phyloP scores from a whole-genome alignment of 2,888 invertebrate species.

The Drosophila infuscata region DNA sequence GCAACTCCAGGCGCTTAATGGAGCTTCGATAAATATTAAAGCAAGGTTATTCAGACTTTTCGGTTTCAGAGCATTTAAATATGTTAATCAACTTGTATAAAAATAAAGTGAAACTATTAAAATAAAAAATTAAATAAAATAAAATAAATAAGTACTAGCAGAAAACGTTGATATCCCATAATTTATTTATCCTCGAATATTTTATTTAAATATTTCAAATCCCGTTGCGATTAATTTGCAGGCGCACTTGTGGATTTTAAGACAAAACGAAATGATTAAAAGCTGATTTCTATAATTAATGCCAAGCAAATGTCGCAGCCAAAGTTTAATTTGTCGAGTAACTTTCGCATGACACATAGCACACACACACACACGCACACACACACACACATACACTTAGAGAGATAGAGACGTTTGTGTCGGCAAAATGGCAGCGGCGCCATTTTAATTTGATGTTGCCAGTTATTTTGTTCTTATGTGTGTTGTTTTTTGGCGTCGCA shows the following conservation, averaged over 20 bases:
- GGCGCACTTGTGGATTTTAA: background rate
- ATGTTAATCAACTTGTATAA: background rate
- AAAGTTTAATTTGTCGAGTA: slow-evolving; percentile 59
- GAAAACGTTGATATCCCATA: no score
- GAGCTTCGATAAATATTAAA: slow-evolving; percentile 34
- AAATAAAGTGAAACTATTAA: no score
- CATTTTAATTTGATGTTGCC: slow-evolving; percentile 74
- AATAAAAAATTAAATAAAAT: background rate
- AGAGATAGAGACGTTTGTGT: slow-evolving; percentile 40
- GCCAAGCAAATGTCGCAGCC: slow-evolving; percentile 62
- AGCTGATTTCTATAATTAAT: slow-evolving; percentile 56
- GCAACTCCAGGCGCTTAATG: slow-evolving; percentile 52
- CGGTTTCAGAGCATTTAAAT: background rate
- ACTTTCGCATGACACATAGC: slow-evolving; percentile 48
- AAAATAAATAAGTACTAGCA: background rate
- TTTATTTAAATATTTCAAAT: background rate
- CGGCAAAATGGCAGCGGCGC: slow-evolving; percentile 62
- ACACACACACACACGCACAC: slow-evolving; percentile 13
- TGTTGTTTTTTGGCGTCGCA: slow-evolving; percentile 53
- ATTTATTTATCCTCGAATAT: no score
- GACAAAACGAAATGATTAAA: background rate
- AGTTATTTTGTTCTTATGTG: slow-evolving; percentile 15
- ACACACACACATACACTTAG: background rate
- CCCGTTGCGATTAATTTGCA: no score
- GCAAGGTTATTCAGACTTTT: slow-evolving; percentile 1